Base-by-base conservation (phyloP, 2,113 vertebrate genomes). In the Petromus typicus region DNA sequence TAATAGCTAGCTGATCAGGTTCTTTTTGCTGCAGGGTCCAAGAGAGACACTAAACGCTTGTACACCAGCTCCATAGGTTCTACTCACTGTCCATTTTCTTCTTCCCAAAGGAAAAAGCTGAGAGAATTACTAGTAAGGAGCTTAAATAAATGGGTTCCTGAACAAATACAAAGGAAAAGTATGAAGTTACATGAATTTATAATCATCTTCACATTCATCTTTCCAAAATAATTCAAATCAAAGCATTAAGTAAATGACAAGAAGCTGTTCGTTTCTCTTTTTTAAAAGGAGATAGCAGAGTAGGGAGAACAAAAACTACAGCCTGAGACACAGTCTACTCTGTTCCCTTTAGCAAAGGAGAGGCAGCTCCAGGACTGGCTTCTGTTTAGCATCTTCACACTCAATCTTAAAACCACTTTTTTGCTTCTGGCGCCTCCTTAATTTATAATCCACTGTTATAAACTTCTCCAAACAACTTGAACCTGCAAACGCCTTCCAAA, bases 401-500 rank as follows among this genome's bases (percentile, higher is more conserved):
- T 78, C 10, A 34, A 23, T 64, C 56, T 73, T 57, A 75, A 73
- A 93, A 66, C 27, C 6, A 34, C 34, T 80, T 76, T 27, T 73
- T 27, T 59, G 76, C 56, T 96, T 45, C 80, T 80, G 34, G 4
- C 4, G 17, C 63, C 54, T 63, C 54, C 71, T 25, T 5, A 80
- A 66, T 91, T 92, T 88, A 89, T 67, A 89, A 89, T 43, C 86
- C 0, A 0, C 86, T 13, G 71, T 40, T 61, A 25, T 5, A 91
- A 81, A 85, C 27, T 87, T 96, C 82, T 89, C 76, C 76, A 67
- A 92, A 91, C 63, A 90, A 75, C 7, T 11, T 17, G 27, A 95
- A 93, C 91, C 78, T 82, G 84, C 67, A 90, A 80, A 43, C 32
- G 91, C 86, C 93, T 73, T 96, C 86, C 83, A 95, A 63, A 93